Base-by-base conservation (phyloP, 2,888 invertebrate genomes). In the Parelbella ahira region DNA sequence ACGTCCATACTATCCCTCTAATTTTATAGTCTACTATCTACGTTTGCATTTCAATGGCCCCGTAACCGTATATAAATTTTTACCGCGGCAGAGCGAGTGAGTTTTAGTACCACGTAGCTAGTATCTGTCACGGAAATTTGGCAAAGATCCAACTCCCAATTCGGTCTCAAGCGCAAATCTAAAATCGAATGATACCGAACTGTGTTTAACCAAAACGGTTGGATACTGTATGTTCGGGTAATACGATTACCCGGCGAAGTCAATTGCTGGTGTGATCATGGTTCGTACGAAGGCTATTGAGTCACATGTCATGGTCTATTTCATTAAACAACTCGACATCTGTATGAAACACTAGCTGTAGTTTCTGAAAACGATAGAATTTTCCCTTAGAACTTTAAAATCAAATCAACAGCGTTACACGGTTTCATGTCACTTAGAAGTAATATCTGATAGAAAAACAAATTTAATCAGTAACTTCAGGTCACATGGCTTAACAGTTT, bases 101-200 rank as follows among this genome's bases (percentile, higher is more conserved):
- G 20, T 29, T 18, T 34, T 34, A 33, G 12, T 34, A 34, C 34
- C 34, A 24, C 41, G 34, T 34, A 34, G 33, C 33, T 27, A 21
- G 36, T 42, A 42, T 42, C 42, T 42, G 42, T 42, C 42, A 42
- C 42, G 28, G 18, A 34, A 29, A 34, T 42, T 42, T 42, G 42
- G 42, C 42, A 34, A 23, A 21, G 28, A 19, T 8, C 42, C 42
- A 42, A 42, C 34, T 42, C 28, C 20, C 34, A 28, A 42, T 42
- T 34, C 23, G 21, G 13, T 42, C 41, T 34, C 41, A 23, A 28
- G 33, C 41, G 34, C 41, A 34, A 42, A 42, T 42, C 34, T 42
- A 34, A 42, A 42, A 42, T 42, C 42, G 15, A 42, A 34, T 42
- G 34, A 42, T 42, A 42, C 21, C 21, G 9, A 33, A 28, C 21